Percentiles rank a stretch among this genome's conserved stretches.
These are phyloP conservation scores for Andrena flavipes DNA, from an alignment of 2,888 invertebrate genomes.

Conservation along the genomic window DNA sequence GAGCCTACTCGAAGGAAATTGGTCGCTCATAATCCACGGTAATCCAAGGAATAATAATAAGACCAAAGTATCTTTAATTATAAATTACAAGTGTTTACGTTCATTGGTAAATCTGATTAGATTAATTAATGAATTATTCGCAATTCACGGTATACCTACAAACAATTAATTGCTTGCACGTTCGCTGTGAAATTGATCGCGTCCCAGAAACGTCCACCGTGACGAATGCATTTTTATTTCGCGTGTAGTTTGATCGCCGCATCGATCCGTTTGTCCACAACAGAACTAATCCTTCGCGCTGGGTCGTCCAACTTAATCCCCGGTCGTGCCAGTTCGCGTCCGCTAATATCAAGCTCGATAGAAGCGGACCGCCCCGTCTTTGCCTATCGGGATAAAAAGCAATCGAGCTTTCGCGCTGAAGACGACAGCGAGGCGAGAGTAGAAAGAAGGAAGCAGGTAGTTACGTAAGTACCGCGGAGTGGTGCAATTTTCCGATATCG, in stretches of 20 bases:
- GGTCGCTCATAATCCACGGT: no score
- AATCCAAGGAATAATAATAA: no score
- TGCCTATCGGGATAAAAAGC: no score
- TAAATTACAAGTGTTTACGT: no score
- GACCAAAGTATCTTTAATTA: no score
- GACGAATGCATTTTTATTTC: conserved; percentile 18
- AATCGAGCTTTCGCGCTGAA: background rate
- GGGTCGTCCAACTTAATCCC: no score
- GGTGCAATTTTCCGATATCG: conserved; percentile 51
- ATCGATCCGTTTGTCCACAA: background rate
- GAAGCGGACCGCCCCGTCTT: no score
- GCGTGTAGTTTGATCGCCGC: background rate
- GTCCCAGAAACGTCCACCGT: background rate
- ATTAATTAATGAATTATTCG: no score
- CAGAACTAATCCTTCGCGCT: background rate
- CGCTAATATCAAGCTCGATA: background rate
- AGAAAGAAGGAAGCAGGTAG: background rate
- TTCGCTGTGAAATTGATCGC: background rate
- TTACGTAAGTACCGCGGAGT: background rate
- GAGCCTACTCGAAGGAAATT: no score
- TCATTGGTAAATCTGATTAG: no score
- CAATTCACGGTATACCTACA: no score
- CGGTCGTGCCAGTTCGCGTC: no score
- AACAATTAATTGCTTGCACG: background rate
- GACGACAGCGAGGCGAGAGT: background rate